A percentile compares a stretch with the other conserved stretches of the same genome.
phyloP scores from a whole-genome alignment of 2,888 invertebrate genomes.

The Crematogaster levior region DNA sequence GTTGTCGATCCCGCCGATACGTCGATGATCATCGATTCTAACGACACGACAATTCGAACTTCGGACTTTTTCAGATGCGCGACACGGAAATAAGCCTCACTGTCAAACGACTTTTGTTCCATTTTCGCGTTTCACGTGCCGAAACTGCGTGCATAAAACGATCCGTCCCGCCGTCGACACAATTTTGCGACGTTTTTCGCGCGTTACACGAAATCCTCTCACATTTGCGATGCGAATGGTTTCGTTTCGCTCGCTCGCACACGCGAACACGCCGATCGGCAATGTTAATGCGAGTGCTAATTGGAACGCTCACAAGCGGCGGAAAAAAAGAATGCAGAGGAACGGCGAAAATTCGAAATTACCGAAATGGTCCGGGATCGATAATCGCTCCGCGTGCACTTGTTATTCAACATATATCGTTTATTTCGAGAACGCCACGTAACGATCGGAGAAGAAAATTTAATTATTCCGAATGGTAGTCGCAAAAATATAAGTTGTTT shows the following conservation, averaged over 20 bases:
- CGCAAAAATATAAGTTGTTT: background rate
- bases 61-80: constrained; percentile 5
- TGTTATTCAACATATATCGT: background rate
- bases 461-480: constrained; percentile 5
- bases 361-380: background rate
- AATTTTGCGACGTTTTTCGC: constrained; percentile 43
- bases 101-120: constrained; percentile 39
- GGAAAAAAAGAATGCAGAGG: constrained; percentile 11
- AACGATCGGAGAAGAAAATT: constrained; percentile 10
- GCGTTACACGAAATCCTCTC: constrained; percentile 7
- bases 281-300: constrained; percentile 44
- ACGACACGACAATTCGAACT: constrained; percentile 1
- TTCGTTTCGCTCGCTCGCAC: background rate
- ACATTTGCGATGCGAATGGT: background rate
- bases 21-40: constrained; percentile 27
- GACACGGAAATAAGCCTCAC: constrained; percentile 42
- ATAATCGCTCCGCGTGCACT: constrained; percentile 5
- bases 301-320: constrained; percentile 17
- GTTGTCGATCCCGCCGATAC: constrained; percentile 7
- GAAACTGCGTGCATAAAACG: constrained; percentile 34
- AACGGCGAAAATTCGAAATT: constrained; percentile 36
- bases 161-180: constrained; percentile 10
- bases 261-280: background rate
- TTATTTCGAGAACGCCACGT: constrained; percentile 20
- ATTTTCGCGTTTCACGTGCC: constrained; percentile 22